Evolutionary conservation across 2,888 invertebrate species (phyloP).

Genomic region (Mycogona germanica): DNA sequence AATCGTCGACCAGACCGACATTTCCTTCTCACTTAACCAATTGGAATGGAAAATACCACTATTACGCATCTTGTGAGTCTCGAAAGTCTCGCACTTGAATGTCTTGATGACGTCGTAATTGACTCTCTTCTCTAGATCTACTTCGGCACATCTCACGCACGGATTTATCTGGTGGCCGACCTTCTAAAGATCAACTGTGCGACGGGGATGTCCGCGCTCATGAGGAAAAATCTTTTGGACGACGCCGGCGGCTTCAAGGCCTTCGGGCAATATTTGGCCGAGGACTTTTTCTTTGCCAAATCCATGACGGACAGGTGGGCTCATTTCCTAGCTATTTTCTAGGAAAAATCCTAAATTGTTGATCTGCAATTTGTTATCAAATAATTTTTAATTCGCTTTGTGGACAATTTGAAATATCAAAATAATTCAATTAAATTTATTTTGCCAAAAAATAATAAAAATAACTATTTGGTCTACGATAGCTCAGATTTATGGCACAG

Average conservation of each 20-base stretch:
- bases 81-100: too few species aligned
- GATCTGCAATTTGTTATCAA: neutral
- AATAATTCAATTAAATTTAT: neutral
- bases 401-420: neutral
- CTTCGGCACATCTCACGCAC: slow-evolving; percentile 94
- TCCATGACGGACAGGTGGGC: slow-evolving; percentile 52
- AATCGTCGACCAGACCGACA: too few species aligned
- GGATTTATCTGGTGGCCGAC: slow-evolving; percentile 89
- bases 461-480: too few species aligned
- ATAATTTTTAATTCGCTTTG: neutral
- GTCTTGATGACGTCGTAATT: neutral
- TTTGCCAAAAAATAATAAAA: neutral
- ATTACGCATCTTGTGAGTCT: too few species aligned
- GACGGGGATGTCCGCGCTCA: slow-evolving; percentile 95
- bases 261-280: slow-evolving; percentile 90
- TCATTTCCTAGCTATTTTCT: slow-evolving; percentile 2
- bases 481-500: too few species aligned
- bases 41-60: too few species aligned
- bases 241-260: slow-evolving; percentile 80
- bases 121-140: slow-evolving; percentile 51
- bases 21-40: too few species aligned
- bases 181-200: slow-evolving; percentile 88
- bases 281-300: slow-evolving; percentile 96
- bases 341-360: neutral
- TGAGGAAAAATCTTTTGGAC: slow-evolving; percentile 78